Evolutionary conservation across 2,797 vertebrate genomes (phyloP), one percentile per base, ranked within the genome.

Genomic region (Spondyliosoma cantharus): DNA sequence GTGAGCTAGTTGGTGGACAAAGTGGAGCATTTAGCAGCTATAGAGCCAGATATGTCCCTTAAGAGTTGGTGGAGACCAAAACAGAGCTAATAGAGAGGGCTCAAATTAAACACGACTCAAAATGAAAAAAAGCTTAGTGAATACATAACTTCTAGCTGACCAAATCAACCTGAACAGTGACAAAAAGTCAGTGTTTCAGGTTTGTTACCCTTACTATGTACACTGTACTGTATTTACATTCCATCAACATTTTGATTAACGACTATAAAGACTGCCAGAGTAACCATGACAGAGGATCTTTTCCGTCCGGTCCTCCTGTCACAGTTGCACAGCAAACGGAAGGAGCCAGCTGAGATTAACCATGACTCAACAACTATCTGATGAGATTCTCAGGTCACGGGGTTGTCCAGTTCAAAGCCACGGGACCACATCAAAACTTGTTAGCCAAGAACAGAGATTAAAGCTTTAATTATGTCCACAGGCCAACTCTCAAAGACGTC

Each of bases 391-490:
- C 63, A 78, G 89, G 84, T 89, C 90, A 87, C 76, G 20, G 64
- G 54, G 78, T 83, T 86, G 74, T 80, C 32, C 59, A 43, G 53
- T 20, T 56, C 62, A 48, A 81, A 64, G 81, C 74, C 79, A 74
- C 2, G 17, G 65, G 64, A 78, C 60, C 54, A 67, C 85, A 86
- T 88, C 74, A 68, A 43, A 77, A 83, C 79, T 2, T 59, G 70
- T 87, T 80, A 65, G 83, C 86, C 89, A 89, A 83, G 80, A 87
- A 79, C 50, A 80, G 71, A 89, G 90, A 92, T 92, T 91, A 90
- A 87, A 84, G 88, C 81, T 89, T 91, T 92, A 92, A 91, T 88
- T 85, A 86, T 77, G 80, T 82, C 78, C 79, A 63, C 77, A 65
- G 71, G 78, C 71, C 76, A 83, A 59, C 67, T 80, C 74, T 78